Base-by-base conservation (phyloP, 2,888 invertebrate genomes). In the Stenchaetothrips biformis region DNA sequence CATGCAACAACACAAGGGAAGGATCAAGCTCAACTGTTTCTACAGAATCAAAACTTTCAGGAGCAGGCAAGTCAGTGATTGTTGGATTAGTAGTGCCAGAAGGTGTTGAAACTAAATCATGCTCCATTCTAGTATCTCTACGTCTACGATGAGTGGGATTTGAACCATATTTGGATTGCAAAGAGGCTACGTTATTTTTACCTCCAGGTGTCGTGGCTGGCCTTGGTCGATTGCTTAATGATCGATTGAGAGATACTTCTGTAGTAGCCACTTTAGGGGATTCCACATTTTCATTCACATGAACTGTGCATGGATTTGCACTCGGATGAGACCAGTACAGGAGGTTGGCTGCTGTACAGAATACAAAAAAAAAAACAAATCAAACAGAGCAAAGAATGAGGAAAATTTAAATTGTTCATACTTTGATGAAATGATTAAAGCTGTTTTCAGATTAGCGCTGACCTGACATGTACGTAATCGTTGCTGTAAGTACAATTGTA, bases 391-490 rank as follows among this genome's bases (percentile, higher is more conserved):
- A 77, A 48, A 49, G 79, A 9, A n/a, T 77, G 78, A 81, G 79
- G 25, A 79, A 59, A 80, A 81, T 74, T 59, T 78, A 74, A 25
- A 74, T 11, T 79, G 78, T 37, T 27, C 13, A 7, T 21, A 78
- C 49, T 47, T 18, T 49, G n/a, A 49, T 79, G 53, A 18, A 62
- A 59, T 25, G 37, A 79, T 48, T 77, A 59, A n/a, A 62, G 18
- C 79, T 79, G 7, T 49, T 59, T 21, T 27, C 37, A 48, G 59
- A 77, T 49, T 59, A 82, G 81, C 80, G 85, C 87, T 89, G 88
- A 96, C 96, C 95, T 89, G 94, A 93, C 89, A 97, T 92, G 89
- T 95, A 95, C 84, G 94, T 92, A 84, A 96, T 90, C 83, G 94
- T 93, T 83, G 95, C 93, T 85, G 93, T 91, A 84, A 97, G 90